Percentiles rank a stretch among this genome's conserved stretches.
phyloP scores from a whole-genome alignment of 2,797 vertebrate genomes.

The Poecilia wingei region DNA sequence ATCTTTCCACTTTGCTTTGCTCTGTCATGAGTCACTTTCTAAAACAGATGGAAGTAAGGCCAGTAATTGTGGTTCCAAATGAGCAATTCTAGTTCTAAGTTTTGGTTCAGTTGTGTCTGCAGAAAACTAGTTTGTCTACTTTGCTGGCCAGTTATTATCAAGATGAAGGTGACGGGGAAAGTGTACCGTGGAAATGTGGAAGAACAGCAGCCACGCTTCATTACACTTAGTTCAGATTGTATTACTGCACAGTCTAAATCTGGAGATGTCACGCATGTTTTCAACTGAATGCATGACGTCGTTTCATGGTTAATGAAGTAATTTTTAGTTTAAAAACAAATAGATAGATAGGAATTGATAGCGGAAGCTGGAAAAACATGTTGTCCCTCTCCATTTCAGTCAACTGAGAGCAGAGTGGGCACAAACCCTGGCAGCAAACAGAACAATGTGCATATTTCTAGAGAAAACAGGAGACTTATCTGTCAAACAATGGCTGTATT shows the following conservation, averaged over 20 bases:
- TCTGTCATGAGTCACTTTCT: background rate
- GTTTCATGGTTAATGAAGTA: background rate
- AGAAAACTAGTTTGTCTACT: background rate
- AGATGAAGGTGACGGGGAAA: background rate
- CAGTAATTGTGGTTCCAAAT: background rate
- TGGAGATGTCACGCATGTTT: background rate
- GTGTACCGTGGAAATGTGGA: background rate
- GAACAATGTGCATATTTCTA: constrained; percentile 38
- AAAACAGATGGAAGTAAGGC: background rate
- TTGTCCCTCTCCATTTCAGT: constrained; percentile 27
- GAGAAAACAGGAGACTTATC: constrained; percentile 37
- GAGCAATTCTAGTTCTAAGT: background rate
- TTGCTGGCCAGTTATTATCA: background rate
- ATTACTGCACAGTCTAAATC: background rate
- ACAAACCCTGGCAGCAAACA: background rate
- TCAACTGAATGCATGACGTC: background rate
- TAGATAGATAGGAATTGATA: no score
- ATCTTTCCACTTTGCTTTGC: background rate
- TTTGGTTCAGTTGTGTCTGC: background rate
- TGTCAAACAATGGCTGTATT: constrained; percentile 53
- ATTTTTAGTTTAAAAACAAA: background rate
- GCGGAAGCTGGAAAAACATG: constrained; percentile 15
- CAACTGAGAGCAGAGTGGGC: constrained; percentile 34
- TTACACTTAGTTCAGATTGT: background rate
- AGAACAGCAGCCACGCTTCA: background rate